Base-by-base conservation (phyloP, 2,888 invertebrate species). In the Dimorphilus gyrociliatus region DNA sequence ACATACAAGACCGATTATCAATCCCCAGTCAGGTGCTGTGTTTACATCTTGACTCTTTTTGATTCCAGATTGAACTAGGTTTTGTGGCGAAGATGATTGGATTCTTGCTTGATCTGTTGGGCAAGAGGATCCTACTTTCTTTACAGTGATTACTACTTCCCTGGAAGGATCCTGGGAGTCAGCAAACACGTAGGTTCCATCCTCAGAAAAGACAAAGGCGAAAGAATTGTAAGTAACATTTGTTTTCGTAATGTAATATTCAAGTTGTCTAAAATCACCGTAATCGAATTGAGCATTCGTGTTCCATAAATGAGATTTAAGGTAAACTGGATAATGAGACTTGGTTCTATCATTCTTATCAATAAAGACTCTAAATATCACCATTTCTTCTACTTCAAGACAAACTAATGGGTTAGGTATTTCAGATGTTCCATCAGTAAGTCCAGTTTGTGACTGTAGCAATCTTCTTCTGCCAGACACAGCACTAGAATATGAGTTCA, bases 221-320 rank as follows among this genome's bases (percentile, higher is more conserved):
- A 57, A 58, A n/a, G 50, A 45, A 13, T 48, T 45, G 30, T 55
- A 45, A 23, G 48, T 46, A 4, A 51, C 51, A 31, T 53, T 56
- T 13, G 56, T 57, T 35, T 46, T 48, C 16, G 38, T 42, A n/a
- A 58, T 45, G 33, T 48, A 42, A 27, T 47, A 48, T 23, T 44
- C 34, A 23, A 58, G 48, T 32, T 45, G 38, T 1, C 44, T 45
- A 42, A 58, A 58, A n/a, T 51, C 44, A 6, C 56, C 55, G 27
- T 46, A 58, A 39, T 58, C 58, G 35, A 57, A 58, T 8, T 39
- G 39, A 1, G 54, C 47, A 33, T 57, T 56, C 21, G 50, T 50
- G 43, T 51, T 56, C 42, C 46, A 55, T 16, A 55, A 41, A 33
- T 55, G 54, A 32, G n/a, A 16, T 35, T 51, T 53, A 16, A 48